Evolutionary conservation across 2,888 invertebrate genomes (phyloP).

Genomic region (Linnaemya vulpina): DNA sequence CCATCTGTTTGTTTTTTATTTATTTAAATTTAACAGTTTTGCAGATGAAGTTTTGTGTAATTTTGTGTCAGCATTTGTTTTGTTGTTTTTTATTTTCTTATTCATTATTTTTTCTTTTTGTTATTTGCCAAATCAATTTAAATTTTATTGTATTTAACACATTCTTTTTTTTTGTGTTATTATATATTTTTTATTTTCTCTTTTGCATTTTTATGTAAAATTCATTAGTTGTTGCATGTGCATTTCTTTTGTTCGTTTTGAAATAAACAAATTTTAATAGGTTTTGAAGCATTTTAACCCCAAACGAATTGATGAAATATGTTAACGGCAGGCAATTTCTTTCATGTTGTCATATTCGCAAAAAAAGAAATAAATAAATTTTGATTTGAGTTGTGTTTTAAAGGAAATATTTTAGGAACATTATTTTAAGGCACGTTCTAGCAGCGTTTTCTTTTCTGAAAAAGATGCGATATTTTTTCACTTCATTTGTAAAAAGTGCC

Average conservation of each 20-base stretch:
- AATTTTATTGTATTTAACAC: constrained; percentile 52
- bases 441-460: too few species aligned
- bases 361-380: too few species aligned
- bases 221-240: constrained; percentile 34
- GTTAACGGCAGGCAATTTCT: too few species aligned
- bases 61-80: constrained; percentile 20
- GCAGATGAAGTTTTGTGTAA: constrained; percentile 14
- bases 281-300: constrained; percentile 26
- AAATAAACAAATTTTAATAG: constrained; percentile 10
- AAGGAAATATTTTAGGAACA: too few species aligned
- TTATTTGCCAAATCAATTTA: constrained; percentile 56
- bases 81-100: too few species aligned
- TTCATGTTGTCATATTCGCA: too few species aligned
- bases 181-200: neutral
- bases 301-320: too few species aligned
- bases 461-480: too few species aligned
- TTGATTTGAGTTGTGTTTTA: too few species aligned
- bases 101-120: too few species aligned
- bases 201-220: constrained; percentile 15
- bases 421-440: too few species aligned
- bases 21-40: constrained; percentile 23
- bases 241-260: constrained; percentile 35
- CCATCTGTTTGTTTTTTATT: neutral
- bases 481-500: too few species aligned
- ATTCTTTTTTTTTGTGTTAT: constrained; percentile 19